Conservation (phyloP, 1,140 invertebrate species). For the Carposina sasakii region DNA sequence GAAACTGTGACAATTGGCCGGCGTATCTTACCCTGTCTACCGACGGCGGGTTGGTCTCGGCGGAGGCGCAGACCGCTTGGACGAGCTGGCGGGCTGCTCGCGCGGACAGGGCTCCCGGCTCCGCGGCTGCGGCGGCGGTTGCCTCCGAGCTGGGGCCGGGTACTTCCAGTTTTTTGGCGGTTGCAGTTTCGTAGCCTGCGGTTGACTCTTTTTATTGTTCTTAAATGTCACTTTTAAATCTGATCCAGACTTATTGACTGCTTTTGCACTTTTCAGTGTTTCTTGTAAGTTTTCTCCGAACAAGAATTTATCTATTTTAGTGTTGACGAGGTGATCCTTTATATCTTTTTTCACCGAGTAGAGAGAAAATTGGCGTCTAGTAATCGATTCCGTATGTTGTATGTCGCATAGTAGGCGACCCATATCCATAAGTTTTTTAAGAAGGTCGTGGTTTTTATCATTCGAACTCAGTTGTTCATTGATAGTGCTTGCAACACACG, state of each 20-base stretch:
- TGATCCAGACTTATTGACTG: not conserved
- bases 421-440: slow-evolving; percentile 1
- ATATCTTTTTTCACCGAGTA: not conserved
- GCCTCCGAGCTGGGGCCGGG: too few relatives aligned
- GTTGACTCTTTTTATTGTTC: not conserved
- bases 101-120: not conserved
- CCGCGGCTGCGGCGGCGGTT: too few relatives aligned
- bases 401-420: not conserved
- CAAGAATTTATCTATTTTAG: not conserved
- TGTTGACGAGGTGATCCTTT: not conserved
- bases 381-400: not conserved
- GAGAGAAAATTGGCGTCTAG: not conserved
- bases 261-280: slow-evolving; percentile 1
- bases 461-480: not conserved
- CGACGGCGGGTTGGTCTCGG: not conserved
- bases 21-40: not conserved
- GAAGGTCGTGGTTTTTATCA: not conserved
- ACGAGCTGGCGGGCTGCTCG: slow-evolving; percentile 6
- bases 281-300: not conserved
- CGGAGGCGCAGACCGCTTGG: not conserved
- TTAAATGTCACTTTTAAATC: not conserved
- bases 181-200: not conserved
- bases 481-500: not conserved
- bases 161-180: too few relatives aligned
- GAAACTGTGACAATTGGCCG: not conserved